A percentile compares a stretch with the other conserved stretches of the same genome.
Conservation (phyloP, 2,797 vertebrate genomes). For the Kryptolebias ocellatus region DNA sequence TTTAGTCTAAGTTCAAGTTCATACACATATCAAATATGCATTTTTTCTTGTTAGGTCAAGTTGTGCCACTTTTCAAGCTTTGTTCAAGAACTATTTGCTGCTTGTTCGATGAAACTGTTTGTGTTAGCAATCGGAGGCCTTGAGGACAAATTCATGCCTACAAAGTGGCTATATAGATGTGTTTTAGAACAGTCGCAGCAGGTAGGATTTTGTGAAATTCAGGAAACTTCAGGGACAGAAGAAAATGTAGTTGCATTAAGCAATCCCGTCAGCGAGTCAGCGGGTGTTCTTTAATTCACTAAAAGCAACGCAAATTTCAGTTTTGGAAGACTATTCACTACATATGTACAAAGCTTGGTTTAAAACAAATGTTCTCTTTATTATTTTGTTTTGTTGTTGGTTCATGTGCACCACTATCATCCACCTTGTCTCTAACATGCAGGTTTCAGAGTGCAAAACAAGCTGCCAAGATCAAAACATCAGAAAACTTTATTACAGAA, state of each 20-base stretch:
- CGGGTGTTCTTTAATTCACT: no score
- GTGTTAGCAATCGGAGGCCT: slow-evolving; percentile 27
- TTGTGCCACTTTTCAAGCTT: slow-evolving; percentile 1
- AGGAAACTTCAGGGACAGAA: neutral
- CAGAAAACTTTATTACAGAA: no score
- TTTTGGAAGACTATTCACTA: no score
- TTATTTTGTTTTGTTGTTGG: no score
- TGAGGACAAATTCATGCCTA: slow-evolving; percentile 39
- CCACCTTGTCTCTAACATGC: neutral
- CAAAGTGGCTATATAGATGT: slow-evolving; percentile 10
- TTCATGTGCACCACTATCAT: neutral
- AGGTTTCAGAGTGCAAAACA: neutral
- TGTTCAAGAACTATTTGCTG: neutral
- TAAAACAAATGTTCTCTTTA: no score
- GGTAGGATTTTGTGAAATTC: neutral
- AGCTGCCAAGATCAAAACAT: neutral
- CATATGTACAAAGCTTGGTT: no score
- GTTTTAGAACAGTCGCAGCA: neutral
- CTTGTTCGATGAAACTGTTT: slow-evolving; percentile 12
- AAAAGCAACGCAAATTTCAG: no score
- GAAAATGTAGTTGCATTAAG: neutral
- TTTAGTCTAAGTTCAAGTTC: slow-evolving; percentile 26
- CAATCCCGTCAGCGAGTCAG: neutral
- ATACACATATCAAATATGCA: slow-evolving; percentile 37
- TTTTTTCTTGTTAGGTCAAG: slow-evolving; percentile 18